Conservation (phyloP, 2,113 vertebrate genomes). For the Uropsilus gracilis region DNA sequence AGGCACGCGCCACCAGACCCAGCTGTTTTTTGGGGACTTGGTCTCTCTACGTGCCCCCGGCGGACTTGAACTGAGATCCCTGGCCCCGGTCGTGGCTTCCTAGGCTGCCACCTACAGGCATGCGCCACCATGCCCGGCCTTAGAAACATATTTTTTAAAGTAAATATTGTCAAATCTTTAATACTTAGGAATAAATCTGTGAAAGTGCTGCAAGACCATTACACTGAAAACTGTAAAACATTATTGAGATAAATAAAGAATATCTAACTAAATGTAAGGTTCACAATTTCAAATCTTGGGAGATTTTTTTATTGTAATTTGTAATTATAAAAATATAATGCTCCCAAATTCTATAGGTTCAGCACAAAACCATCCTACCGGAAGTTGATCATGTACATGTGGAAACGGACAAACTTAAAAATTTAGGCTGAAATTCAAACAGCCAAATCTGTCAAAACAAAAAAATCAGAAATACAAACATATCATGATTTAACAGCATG, state of each 20-base stretch:
- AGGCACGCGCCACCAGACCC: no score
- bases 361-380: neutral
- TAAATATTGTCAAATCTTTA: neutral
- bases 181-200: neutral
- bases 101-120: no score
- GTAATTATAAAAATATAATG: no score
- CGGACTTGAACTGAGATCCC: no score
- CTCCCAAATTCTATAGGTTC: neutral
- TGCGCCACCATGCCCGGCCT: no score
- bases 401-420: neutral
- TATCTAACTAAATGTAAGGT: neutral
- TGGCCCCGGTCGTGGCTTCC: no score
- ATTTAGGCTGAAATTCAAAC: neutral
- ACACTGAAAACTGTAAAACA: neutral
- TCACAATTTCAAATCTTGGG: no score
- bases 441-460: neutral
- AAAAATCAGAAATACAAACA: neutral
- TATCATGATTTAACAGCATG: neutral
- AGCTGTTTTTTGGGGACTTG: no score
- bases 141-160: no score
- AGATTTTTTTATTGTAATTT: no score
- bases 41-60: no score
- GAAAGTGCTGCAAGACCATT: neutral
- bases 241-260: neutral
- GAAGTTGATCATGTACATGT: neutral